Evolutionary conservation across 2,888 invertebrate genomes (phyloP), one percentile per base, ranked within the genome.

Genomic region (Eupeodes latifasciatus): DNA sequence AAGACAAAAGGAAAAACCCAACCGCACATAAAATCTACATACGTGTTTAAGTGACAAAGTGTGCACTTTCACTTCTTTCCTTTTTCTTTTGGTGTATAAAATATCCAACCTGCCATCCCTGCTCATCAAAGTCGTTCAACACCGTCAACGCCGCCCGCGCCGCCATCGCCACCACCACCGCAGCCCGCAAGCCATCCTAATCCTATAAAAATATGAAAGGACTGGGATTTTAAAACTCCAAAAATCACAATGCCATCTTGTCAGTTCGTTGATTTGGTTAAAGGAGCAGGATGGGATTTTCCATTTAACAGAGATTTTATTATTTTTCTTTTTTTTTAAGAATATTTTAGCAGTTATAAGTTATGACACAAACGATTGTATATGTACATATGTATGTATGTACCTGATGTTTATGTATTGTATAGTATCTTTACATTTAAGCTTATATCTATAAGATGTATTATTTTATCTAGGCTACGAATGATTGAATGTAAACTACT

Each of bases 31-130:
- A 89, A 88, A 88, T 88, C 81, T 81, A 77, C 89, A 84, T 88
- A 89, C 89, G 89, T 89, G 89, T 87, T 89, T 84, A 89, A 89
- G 89, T 89, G 89, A 88, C 79, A 81, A 88, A 85, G 81, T 88
- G 66, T 89, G 81, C 85, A 89, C 88, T 85, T 78, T 85, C 61
- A 59, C 80, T 80, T 69, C 47, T 66, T 47, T 40, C 53, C 77
- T 53, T 57, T 75, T 51, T 34, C 36, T 12, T 12, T 47, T 47
- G 27, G 27, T 27, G 27, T 27, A 27, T 27, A 59, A 59, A 66
- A 57, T 19, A 44, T 7, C 40, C 40, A 40, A 40, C 40, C 40
- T 9, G 40, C 40, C 40, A 40, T 9, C 9, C 6, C 1, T 9
- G 40, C 40, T 40, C 40, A 6, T 40, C 40, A 9, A 5, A 40